phyloP scores from a whole-genome alignment of 2,888 invertebrate genomes.

The Pharmacophagus antenor region DNA sequence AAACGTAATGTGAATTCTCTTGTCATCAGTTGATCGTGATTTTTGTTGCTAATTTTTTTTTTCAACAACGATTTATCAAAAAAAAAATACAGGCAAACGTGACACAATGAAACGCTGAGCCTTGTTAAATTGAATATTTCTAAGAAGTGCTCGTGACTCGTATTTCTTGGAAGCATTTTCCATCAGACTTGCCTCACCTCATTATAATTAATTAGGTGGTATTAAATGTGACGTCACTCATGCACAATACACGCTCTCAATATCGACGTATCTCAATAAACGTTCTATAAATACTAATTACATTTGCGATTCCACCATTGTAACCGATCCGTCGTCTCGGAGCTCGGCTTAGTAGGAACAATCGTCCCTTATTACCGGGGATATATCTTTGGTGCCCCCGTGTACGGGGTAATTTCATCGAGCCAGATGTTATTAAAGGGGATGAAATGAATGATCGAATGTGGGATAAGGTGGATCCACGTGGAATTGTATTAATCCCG shows the following conservation, averaged over 20 bases:
- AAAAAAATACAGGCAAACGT: too few relatives aligned
- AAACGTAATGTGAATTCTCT: too few relatives aligned
- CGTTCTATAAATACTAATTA: slow-evolving; percentile 34
- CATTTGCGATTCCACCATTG: slow-evolving; percentile 35
- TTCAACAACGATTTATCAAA: too few relatives aligned
- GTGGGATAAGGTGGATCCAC: slow-evolving; percentile 30
- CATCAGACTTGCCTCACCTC: too few relatives aligned
- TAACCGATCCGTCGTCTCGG: slow-evolving; percentile 35
- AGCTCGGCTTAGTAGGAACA: slow-evolving; percentile 40
- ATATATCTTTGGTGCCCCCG: slow-evolving; percentile 35
- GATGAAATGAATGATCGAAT: slow-evolving; percentile 34
- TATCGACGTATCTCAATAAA: background rate
- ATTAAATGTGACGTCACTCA: background rate
- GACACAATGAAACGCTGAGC: too few relatives aligned
- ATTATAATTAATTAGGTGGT: too few relatives aligned
- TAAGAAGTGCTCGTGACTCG: too few relatives aligned
- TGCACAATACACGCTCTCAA: background rate
- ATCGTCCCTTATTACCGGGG: slow-evolving; percentile 43
- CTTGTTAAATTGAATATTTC: too few relatives aligned
- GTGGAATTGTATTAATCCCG: slow-evolving; percentile 42
- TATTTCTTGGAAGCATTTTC: too few relatives aligned
- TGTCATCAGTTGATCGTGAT: too few relatives aligned
- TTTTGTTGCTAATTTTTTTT: too few relatives aligned
- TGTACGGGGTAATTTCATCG: slow-evolving; percentile 29
- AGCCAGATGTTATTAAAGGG: slow-evolving; percentile 32